A percentile compares a stretch with the other conserved stretches of the same genome.
phyloP scores from a whole-genome alignment of 2,113 vertebrate species.

The Dromaius novaehollandiae region DNA sequence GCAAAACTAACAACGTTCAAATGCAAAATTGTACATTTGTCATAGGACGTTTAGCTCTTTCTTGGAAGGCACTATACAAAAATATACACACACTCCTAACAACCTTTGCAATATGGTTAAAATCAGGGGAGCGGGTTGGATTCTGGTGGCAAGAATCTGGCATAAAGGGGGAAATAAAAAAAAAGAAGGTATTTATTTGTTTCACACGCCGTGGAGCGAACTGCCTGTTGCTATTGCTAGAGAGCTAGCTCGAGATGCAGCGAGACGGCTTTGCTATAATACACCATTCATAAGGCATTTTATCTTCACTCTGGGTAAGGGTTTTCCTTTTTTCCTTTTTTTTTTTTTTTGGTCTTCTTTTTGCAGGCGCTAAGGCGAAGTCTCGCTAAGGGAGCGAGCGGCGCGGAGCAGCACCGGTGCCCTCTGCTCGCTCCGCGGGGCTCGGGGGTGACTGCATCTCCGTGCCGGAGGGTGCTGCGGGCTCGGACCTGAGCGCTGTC shows the following conservation, averaged over 20 bases:
- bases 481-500: too few relatives aligned
- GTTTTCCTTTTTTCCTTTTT: too few relatives aligned
- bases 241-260: neutral
- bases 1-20: neutral
- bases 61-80: neutral
- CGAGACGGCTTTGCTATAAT: neutral
- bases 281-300: neutral
- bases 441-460: too few relatives aligned
- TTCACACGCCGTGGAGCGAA: neutral
- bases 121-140: rapidly evolving
- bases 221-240: too few relatives aligned
- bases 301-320: neutral
- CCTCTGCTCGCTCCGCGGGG: too few relatives aligned
- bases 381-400: neutral
- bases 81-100: rapidly evolving
- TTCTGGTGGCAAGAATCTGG: too few relatives aligned
- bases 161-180: neutral
- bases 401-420: too few relatives aligned
- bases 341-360: too few relatives aligned
- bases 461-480: too few relatives aligned
- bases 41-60: neutral
- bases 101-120: rapidly evolving
- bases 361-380: too few relatives aligned
- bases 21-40: rapidly evolving
- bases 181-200: neutral